A percentile compares a stretch with the other conserved stretches of the same genome.
Evolutionary conservation across 53 echinoderm and acorn worm species (phyloP).

Genomic region (Crossaster papposus): DNA sequence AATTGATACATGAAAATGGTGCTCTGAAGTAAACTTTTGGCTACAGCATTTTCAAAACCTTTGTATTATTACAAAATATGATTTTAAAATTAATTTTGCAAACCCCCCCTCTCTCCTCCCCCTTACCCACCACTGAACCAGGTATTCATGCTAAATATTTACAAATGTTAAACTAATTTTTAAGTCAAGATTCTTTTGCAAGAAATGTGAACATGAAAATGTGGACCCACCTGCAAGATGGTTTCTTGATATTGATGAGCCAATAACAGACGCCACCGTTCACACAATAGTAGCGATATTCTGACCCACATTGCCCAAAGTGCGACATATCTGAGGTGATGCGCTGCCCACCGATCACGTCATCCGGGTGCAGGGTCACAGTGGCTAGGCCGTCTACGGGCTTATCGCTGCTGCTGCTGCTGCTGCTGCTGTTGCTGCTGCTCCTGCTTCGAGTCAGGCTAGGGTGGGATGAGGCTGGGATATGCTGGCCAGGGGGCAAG

Average conservation of each 20-base stretch:
- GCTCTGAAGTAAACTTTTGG: too few species aligned
- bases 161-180: too few species aligned
- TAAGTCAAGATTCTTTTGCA: neutral
- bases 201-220: neutral
- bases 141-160: too few species aligned
- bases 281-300: constrained; percentile 70
- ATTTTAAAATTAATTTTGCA: too few species aligned
- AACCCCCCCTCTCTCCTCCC: too few species aligned
- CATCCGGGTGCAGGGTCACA: constrained; percentile 22
- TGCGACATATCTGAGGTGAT: constrained; percentile 55
- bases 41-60: too few species aligned
- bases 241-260: constrained; percentile 56
- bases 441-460: neutral
- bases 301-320: constrained; percentile 66
- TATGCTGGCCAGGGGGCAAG: neutral
- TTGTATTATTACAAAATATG: too few species aligned
- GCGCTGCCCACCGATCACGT: constrained; percentile 12
- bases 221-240: constrained; percentile 77
- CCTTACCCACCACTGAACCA: too few species aligned
- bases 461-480: neutral
- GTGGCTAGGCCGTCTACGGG: neutral
- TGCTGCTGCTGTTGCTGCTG: too few species aligned
- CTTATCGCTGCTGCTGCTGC: neutral
- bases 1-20: too few species aligned
- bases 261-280: constrained; percentile 82